phyloP scores from a whole-genome alignment of 2,888 invertebrate species.

The Cyclophora albipunctata region DNA sequence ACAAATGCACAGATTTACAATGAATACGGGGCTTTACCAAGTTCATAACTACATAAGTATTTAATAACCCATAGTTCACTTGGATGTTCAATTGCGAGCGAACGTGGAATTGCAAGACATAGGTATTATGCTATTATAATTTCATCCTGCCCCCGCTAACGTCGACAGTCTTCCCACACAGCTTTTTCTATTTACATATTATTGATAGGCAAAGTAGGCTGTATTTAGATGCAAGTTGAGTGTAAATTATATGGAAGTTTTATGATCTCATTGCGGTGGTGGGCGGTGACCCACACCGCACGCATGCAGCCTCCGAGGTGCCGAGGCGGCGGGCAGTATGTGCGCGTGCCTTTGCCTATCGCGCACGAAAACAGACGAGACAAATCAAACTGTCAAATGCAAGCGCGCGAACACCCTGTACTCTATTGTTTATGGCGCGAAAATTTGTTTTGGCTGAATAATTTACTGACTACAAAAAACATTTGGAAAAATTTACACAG shows the following conservation, averaged over 20 bases:
- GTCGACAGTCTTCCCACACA: conserved; percentile 4
- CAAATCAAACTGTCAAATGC: neutral
- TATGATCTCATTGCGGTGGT: conserved; percentile 66
- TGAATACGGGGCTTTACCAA: too few relatives aligned
- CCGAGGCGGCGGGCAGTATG: conserved; percentile 36
- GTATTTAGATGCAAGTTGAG: conserved; percentile 41
- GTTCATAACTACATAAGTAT: too few relatives aligned
- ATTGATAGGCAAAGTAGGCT: conserved; percentile 33
- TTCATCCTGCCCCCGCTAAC: conserved; percentile 1
- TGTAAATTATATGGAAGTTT: conserved; percentile 60
- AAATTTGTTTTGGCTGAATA: too few relatives aligned
- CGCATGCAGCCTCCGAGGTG: conserved; percentile 23
- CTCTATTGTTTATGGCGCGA: conserved; percentile 8
- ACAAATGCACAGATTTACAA: too few relatives aligned
- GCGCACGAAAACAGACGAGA: neutral
- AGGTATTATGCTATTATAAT: too few relatives aligned
- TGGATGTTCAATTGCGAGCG: too few relatives aligned
- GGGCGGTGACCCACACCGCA: conserved; percentile 60
- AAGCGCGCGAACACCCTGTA: conserved; percentile 15
- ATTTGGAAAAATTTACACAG: too few relatives aligned
- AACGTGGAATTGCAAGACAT: too few relatives aligned
- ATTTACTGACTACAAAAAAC: too few relatives aligned
- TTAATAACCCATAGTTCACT: too few relatives aligned
- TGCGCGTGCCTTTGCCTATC: conserved; percentile 36
- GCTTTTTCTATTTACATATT: conserved; percentile 22